A percentile compares a stretch with the other conserved stretches of the same genome.
Evolutionary conservation across 2,113 vertebrate species (phyloP).

Genomic region (Ariopsis seemanni): DNA sequence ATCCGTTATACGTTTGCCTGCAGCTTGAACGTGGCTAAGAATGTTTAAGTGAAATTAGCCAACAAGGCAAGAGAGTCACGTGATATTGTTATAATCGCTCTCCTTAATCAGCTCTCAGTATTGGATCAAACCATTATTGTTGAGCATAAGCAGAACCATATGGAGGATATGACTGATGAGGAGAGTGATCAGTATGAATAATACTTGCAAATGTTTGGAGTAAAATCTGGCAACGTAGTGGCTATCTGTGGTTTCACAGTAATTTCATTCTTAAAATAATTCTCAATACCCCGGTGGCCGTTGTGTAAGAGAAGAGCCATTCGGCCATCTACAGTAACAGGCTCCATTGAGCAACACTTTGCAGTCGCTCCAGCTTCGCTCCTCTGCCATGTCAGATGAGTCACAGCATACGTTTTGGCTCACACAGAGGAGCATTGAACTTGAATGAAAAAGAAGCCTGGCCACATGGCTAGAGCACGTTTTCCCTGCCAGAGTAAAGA

Average conservation of each 20-base stretch:
- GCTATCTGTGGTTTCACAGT: constrained; percentile 15
- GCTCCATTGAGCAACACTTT: constrained; percentile 45
- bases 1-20: constrained; percentile 34
- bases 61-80: background rate
- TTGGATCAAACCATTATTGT: constrained; percentile 27
- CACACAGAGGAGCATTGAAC: constrained; percentile 35
- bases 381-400: constrained; percentile 59
- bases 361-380: constrained; percentile 37
- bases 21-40: constrained; percentile 19
- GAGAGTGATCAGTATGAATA: constrained; percentile 7
- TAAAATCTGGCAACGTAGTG: constrained; percentile 18
- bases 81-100: background rate
- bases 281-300: constrained; percentile 12
- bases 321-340: constrained; percentile 27
- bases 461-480: constrained; percentile 35
- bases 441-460: constrained; percentile 14
- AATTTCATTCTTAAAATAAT: constrained; percentile 49
- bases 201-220: constrained; percentile 20
- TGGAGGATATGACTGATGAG: constrained; percentile 26
- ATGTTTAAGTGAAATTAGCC: constrained; percentile 34
- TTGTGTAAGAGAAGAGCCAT: constrained; percentile 19
- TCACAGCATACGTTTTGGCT: constrained; percentile 53
- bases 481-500: constrained; percentile 36
- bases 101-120: background rate
- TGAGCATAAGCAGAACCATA: constrained; percentile 18